phyloP scores from a whole-genome alignment of 2,888 invertebrate genomes.

The Eueremaeus valkanovi region DNA sequence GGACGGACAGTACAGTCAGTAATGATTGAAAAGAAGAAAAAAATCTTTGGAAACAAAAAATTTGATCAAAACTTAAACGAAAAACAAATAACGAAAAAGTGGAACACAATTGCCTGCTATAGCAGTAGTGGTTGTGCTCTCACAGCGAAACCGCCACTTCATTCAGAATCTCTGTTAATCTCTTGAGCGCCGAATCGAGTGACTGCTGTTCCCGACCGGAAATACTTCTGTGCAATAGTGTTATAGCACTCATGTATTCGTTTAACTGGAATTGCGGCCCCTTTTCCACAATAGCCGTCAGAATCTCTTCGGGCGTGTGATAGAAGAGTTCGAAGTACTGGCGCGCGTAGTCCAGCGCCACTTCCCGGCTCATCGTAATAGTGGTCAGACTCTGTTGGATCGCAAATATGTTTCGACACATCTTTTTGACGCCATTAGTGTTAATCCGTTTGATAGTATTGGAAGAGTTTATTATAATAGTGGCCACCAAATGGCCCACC shows the following conservation, averaged over 20 bases:
- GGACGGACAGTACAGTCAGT: too few relatives aligned
- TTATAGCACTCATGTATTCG: slow-evolving; percentile 74
- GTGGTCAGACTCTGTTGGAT: slow-evolving; percentile 75
- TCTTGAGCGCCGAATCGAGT: slow-evolving; percentile 40
- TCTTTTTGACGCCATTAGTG: slow-evolving; percentile 73
- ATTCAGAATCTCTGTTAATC: slow-evolving; percentile 45
- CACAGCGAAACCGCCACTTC: slow-evolving; percentile 46
- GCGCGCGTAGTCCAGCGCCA: slow-evolving; percentile 81
- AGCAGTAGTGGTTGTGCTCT: not conserved
- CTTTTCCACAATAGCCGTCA: slow-evolving; percentile 75
- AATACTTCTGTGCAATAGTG: slow-evolving; percentile 44
- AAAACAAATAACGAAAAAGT: too few relatives aligned
- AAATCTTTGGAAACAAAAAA: too few relatives aligned
- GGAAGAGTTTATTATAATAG: slow-evolving; percentile 73
- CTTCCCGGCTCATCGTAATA: slow-evolving; percentile 73
- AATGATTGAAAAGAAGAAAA: too few relatives aligned
- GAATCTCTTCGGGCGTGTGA: slow-evolving; percentile 75
- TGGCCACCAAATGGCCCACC: slow-evolving; percentile 73
- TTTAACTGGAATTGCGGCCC: slow-evolving; percentile 81
- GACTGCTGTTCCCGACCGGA: slow-evolving; percentile 42
- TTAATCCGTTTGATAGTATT: slow-evolving; percentile 74
- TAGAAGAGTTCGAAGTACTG: slow-evolving; percentile 82
- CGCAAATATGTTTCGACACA: slow-evolving; percentile 78
- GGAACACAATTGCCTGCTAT: not conserved
- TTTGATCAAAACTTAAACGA: too few relatives aligned